Evolutionary conservation across 2,797 vertebrate genomes (phyloP).

Genomic region (Cynopterus sphinx): DNA sequence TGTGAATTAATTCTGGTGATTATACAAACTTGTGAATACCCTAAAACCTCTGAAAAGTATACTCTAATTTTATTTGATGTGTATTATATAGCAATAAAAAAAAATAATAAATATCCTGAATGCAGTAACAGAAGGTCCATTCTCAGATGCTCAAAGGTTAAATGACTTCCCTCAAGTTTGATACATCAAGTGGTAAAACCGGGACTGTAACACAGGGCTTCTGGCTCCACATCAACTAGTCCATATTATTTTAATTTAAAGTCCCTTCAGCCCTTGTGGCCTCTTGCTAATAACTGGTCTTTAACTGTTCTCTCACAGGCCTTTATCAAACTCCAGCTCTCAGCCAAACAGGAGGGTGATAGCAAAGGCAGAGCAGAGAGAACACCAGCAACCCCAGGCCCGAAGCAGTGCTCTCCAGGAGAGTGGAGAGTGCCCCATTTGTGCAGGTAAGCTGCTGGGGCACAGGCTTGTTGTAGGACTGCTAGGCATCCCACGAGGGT

Average conservation of each 20-base stretch:
- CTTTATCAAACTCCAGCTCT: not conserved
- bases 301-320: constrained; percentile 60
- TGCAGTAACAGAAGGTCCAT: not conserved
- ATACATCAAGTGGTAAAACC: not conserved
- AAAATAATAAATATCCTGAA: not conserved
- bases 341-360: not conserved
- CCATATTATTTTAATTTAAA: not conserved
- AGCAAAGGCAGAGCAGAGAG: constrained; percentile 14
- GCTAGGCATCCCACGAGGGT: not conserved
- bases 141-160: not conserved
- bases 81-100: not conserved
- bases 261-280: not conserved
- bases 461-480: not conserved
- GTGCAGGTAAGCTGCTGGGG: constrained; percentile 75
- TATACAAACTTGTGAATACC: not conserved
- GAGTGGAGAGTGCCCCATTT: constrained; percentile 80
- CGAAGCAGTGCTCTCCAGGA: not conserved
- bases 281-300: not conserved
- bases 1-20: not conserved
- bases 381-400: not conserved
- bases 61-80: not conserved
- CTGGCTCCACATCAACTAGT: not conserved
- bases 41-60: not conserved
- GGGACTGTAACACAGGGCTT: not conserved
- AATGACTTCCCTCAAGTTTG: not conserved